These are phyloP conservation scores for Anarrhichthys ocellatus DNA, from an alignment of 2,113 vertebrate species.

Conservation along the genomic window DNA sequence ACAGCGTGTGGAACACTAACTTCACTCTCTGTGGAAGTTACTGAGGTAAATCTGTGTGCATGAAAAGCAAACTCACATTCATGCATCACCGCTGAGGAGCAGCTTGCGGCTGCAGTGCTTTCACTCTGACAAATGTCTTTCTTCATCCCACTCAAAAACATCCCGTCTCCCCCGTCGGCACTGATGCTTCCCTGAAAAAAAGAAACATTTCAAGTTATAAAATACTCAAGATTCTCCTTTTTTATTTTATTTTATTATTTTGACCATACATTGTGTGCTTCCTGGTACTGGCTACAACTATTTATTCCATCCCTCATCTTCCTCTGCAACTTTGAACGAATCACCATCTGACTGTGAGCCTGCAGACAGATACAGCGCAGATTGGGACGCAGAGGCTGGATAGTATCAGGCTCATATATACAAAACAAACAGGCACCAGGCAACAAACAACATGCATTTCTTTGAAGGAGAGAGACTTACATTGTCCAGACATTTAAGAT, in stretches of 20 bases:
- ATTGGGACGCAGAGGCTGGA: slow-evolving; percentile 27
- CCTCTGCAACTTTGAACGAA: slow-evolving; percentile 15
- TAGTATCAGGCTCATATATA: slow-evolving; percentile 60
- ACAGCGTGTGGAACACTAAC: not conserved
- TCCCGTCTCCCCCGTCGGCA: not conserved
- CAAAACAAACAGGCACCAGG: slow-evolving; percentile 57
- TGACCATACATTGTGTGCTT: not conserved
- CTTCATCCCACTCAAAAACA: slow-evolving; percentile 50
- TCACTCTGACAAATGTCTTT: slow-evolving; percentile 58
- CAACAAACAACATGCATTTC: slow-evolving; percentile 50
- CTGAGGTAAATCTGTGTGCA: not conserved
- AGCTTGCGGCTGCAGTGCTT: slow-evolving; percentile 47
- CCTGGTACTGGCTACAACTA: not conserved
- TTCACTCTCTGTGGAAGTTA: not conserved
- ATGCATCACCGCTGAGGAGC: slow-evolving; percentile 48
- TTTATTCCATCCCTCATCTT: slow-evolving; percentile 29
- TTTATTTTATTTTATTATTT: not conserved
- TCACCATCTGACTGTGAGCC: slow-evolving; percentile 10
- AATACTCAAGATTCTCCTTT: not conserved
- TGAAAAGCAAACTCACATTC: slow-evolving; percentile 52
- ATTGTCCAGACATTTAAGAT: slow-evolving; percentile 47
- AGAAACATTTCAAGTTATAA: not conserved
- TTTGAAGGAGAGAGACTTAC: slow-evolving; percentile 27
- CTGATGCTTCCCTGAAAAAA: slow-evolving; percentile 2
- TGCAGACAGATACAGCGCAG: slow-evolving; percentile 47